phyloP scores from a whole-genome alignment of 2,797 vertebrate species.

The Apogon talboti region DNA sequence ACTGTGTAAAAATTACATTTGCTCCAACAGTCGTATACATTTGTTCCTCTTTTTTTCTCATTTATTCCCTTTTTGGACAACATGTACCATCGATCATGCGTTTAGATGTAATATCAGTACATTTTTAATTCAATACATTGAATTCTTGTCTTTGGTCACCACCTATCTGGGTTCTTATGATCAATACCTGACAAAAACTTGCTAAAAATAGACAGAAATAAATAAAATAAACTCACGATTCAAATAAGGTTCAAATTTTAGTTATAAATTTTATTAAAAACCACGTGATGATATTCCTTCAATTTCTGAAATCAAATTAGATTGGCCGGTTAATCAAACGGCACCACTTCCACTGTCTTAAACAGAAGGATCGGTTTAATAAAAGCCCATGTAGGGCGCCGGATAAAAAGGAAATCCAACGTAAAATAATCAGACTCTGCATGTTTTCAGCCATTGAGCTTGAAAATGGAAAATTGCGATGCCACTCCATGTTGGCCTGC shows the following conservation, averaged over 20 bases:
- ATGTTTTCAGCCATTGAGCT: conserved; percentile 16
- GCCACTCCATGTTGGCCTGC: conserved; percentile 22
- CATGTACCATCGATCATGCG: too few relatives aligned
- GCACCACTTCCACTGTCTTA: conserved; percentile 15
- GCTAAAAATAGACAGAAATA: too few relatives aligned
- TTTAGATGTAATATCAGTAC: too few relatives aligned
- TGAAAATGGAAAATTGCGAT: conserved; percentile 35
- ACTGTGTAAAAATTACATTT: too few relatives aligned
- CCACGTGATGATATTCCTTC: conserved; percentile 12
- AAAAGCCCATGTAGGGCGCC: conserved; percentile 37
- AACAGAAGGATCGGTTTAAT: conserved; percentile 36
- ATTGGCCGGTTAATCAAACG: conserved; percentile 29
- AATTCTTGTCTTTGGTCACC: too few relatives aligned
- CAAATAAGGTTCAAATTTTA: conserved; percentile 1
- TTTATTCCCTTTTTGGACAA: too few relatives aligned
- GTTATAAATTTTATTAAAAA: conserved; percentile 13
- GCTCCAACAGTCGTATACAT: too few relatives aligned
- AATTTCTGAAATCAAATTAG: conserved; percentile 47
- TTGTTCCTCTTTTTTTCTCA: too few relatives aligned
- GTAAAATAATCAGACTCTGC: conserved; percentile 15
- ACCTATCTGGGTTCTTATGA: too few relatives aligned
- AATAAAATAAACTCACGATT: too few relatives aligned
- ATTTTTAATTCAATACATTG: too few relatives aligned
- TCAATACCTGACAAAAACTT: too few relatives aligned
- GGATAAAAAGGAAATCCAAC: conserved; percentile 34